These are phyloP conservation scores for Donacobius atricapilla DNA, from an alignment of 2,113 vertebrate genomes.

Conservation along the genomic window DNA sequence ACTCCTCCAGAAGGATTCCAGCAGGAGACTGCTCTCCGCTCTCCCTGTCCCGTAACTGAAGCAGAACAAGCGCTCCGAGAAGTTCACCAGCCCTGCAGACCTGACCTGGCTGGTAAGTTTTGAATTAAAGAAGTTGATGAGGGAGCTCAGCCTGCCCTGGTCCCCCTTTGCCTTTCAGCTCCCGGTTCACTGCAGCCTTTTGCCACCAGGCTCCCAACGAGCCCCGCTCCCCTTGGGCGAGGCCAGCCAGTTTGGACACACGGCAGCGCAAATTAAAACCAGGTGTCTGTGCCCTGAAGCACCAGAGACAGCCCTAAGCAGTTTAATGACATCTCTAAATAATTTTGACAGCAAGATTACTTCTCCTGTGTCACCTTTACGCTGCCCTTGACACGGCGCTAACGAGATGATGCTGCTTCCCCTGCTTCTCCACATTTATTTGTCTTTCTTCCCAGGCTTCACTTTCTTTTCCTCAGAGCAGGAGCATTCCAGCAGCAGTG, in stretches of 20 bases:
- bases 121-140: neutral
- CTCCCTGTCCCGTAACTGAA: neutral
- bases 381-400: slow-evolving; percentile 52
- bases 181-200: neutral
- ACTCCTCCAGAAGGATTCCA: neutral
- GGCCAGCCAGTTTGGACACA: neutral
- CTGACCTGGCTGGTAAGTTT: accelerated
- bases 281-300: slow-evolving; percentile 54
- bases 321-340: slow-evolving; percentile 72
- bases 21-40: neutral
- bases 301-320: slow-evolving; percentile 54
- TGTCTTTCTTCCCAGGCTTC: neutral
- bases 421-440: slow-evolving; percentile 8
- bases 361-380: slow-evolving; percentile 61
- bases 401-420: slow-evolving; percentile 32
- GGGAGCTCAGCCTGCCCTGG: neutral
- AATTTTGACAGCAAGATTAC: slow-evolving; percentile 72
- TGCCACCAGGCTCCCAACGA: neutral
- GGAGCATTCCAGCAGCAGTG: neutral
- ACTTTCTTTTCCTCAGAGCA: neutral
- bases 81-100: neutral
- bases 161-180: neutral
- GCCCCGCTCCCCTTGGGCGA: neutral
- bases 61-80: neutral
- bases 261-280: slow-evolving; percentile 56